Conservation (phyloP, 2,888 invertebrate species). For the Artemia sp. region DNA sequence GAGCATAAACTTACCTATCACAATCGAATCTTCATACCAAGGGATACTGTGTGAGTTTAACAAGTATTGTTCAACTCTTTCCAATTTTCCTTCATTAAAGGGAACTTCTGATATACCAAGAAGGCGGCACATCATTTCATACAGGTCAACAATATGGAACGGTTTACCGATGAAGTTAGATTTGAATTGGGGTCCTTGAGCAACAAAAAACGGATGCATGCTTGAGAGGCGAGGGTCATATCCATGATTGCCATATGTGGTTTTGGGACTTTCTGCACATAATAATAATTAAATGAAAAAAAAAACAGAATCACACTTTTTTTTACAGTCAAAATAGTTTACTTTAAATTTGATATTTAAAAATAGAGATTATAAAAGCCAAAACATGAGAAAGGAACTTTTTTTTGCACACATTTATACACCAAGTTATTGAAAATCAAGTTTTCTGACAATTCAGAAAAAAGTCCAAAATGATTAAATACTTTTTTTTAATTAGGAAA, state of each 20-base stretch:
- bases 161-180: constrained; percentile 26
- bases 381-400: no score
- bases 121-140: background rate
- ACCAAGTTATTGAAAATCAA: no score
- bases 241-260: constrained; percentile 45
- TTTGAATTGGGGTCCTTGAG: constrained; percentile 46
- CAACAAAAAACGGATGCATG: constrained; percentile 55
- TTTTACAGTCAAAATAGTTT: no score
- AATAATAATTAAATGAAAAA: constrained; percentile 21
- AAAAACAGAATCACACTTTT: no score
- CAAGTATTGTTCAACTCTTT: constrained; percentile 16
- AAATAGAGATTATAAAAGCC: no score
- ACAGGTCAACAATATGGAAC: background rate
- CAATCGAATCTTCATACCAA: background rate
- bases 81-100: constrained; percentile 13
- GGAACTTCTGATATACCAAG: constrained; percentile 16
- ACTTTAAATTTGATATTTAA: no score
- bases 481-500: no score
- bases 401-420: no score
- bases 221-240: constrained; percentile 42
- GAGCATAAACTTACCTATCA: background rate
- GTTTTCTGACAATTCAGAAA: no score
- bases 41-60: background rate
- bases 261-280: constrained; percentile 34
- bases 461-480: no score